Evolutionary conservation across 2,797 vertebrate species (phyloP), one percentile per base, ranked within the genome.

Genomic region (Bovichtus variegatus): DNA sequence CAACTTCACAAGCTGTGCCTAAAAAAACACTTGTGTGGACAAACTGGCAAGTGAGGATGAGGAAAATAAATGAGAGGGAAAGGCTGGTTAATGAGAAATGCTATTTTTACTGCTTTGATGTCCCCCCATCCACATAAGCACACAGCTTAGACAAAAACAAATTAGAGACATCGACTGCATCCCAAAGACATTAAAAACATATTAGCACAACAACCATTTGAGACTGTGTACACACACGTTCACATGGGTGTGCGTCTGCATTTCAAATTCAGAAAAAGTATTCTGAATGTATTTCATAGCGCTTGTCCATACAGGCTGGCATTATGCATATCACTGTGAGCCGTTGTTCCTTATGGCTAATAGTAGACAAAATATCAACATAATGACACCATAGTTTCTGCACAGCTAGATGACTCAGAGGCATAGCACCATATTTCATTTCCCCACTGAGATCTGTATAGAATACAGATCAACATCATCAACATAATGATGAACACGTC

Each of bases 121-220:
- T 94, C 90, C 89, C 92, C 29, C 91, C 84, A 90, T 94, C 91
- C 94, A 92, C 94, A 94, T 92, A 94, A 94, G 93, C 92, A 91
- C 93, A 94, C 92, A 91, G 94, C 94, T 94, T 94, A 95, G 91
- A 95, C 92, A 94, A 94, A 95, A 96, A 95, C 94, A 94, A 96
- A 96, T 96, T 94, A 96, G 93, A 94, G 88, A 93, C 92, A 93
- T 94, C 92, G 91, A 92, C 93, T 91, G 89, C 91, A 93, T 94
- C 94, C 93, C 89, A 91, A 92, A 94, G 94, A 96, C 95, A 96
- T 96, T 96, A 96, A 96, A 96, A 96, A 95, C 94, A 95, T 95
- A 96, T 96, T 96, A 96, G 92, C 79, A 91, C 92, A 92, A 93
- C 88, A 91, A 90, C 91, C 89, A 91, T 92, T 94, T 85, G 89